Conservation (phyloP, 2,888 invertebrate genomes). For the Ethmia dodecea region DNA sequence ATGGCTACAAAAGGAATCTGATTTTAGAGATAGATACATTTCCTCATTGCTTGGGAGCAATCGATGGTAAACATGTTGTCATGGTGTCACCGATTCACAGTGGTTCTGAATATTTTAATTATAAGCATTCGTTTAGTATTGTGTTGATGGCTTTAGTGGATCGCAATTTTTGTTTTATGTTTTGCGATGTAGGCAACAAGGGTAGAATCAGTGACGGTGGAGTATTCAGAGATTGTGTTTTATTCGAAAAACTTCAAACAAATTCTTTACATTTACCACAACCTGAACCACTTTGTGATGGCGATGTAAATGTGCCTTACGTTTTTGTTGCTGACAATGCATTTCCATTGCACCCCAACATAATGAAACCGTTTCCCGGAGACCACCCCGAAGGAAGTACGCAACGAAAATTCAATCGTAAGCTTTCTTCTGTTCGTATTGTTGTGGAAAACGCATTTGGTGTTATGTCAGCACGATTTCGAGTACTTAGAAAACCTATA, state of each 20-base stretch:
- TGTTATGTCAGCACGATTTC: not conserved
- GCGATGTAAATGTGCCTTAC: constrained; percentile 4
- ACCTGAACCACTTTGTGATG: constrained; percentile 2
- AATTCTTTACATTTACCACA: not conserved
- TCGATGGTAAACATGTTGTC: constrained; percentile 15
- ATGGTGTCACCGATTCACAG: constrained; percentile 11
- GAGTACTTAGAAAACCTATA: not conserved
- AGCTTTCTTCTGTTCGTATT: not conserved
- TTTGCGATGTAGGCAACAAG: constrained; percentile 1
- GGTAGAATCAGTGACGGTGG: constrained; percentile 11
- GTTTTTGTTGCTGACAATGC: constrained; percentile 11
- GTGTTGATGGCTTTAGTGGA: constrained; percentile 14
- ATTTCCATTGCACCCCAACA: constrained; percentile 8
- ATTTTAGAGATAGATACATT: constrained; percentile 7
- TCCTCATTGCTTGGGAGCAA: constrained; percentile 12
- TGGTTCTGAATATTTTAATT: constrained; percentile 10
- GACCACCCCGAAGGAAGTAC: constrained; percentile 1
- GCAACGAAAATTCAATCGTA: constrained; percentile 3
- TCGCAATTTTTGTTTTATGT: constrained; percentile 10
- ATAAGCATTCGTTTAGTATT: constrained; percentile 13
- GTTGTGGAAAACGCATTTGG: not conserved
- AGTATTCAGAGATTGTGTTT: constrained; percentile 4
- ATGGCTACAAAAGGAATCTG: constrained; percentile 8
- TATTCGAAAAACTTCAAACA: not conserved
- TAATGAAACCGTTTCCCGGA: constrained; percentile 9